phyloP scores from a whole-genome alignment of 2,113 vertebrate species.

The Phoenicopterus ruber region DNA sequence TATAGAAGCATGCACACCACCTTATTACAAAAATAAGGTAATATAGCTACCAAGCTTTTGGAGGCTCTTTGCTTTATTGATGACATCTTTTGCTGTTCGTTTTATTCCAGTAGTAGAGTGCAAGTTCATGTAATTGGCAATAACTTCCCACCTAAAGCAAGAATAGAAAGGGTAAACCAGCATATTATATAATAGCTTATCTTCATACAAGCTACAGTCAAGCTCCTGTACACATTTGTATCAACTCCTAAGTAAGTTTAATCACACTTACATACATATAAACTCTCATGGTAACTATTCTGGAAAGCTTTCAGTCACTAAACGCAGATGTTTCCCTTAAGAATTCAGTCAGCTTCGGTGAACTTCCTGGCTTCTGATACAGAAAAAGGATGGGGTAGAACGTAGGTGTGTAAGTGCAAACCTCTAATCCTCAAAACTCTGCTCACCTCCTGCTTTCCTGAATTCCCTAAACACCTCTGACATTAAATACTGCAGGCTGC shows the following conservation, averaged over 20 bases:
- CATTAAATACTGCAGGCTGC: neutral
- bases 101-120: conserved; percentile 90
- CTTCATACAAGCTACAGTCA: neutral
- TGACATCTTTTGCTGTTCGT: conserved; percentile 95
- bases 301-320: neutral
- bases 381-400: neutral
- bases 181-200: neutral
- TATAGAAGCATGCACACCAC: neutral
- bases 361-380: neutral
- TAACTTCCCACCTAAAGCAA: conserved; percentile 91
- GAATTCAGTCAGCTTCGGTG: neutral
- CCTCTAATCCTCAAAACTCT: neutral
- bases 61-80: conserved; percentile 96
- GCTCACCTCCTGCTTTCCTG: neutral
- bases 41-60: conserved; percentile 89
- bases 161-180: neutral
- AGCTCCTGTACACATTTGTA: neutral
- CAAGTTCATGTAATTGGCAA: conserved; percentile 97
- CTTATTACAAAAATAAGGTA: neutral
- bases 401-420: neutral
- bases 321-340: neutral
- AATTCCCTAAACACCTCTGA: neutral
- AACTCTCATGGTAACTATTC: neutral
- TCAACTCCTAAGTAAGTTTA: neutral
- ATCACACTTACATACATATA: neutral